These are phyloP conservation scores for Eupithecia pulchellata DNA, from an alignment of 2,888 invertebrate species.

Conservation along the genomic window DNA sequence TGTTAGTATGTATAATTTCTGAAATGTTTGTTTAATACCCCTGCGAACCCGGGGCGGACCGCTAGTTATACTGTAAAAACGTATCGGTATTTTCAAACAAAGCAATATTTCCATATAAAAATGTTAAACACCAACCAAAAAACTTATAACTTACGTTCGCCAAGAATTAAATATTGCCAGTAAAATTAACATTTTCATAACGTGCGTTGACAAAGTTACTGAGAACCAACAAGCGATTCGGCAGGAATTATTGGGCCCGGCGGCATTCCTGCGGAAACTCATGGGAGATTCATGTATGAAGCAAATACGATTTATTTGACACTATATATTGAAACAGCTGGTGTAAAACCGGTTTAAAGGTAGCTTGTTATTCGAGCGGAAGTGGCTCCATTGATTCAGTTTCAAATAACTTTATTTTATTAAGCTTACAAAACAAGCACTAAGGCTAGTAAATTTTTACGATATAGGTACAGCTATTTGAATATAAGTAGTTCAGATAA, in stretches of 20 bases:
- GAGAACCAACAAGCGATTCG: constrained; percentile 25
- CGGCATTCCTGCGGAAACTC: constrained; percentile 14
- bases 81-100: neutral
- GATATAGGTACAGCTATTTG: no score
- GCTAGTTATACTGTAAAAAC: no score
- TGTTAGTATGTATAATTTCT: no score
- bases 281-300: constrained; percentile 18
- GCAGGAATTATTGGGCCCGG: constrained; percentile 19
- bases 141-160: neutral
- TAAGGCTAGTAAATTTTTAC: no score
- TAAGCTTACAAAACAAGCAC: no score
- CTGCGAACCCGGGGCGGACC: no score
- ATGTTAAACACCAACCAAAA: neutral
- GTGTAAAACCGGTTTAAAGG: neutral
- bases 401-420: no score
- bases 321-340: constrained; percentile 8
- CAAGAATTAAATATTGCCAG: neutral
- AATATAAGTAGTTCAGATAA: no score
- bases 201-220: constrained; percentile 9
- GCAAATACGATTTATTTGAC: constrained; percentile 22
- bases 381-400: no score
- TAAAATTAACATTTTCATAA: constrained; percentile 18
- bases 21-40: no score
- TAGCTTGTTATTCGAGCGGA: no score
- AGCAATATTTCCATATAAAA: neutral